phyloP scores from a whole-genome alignment of 2,888 invertebrate genomes.

The Microplitis manilae region DNA sequence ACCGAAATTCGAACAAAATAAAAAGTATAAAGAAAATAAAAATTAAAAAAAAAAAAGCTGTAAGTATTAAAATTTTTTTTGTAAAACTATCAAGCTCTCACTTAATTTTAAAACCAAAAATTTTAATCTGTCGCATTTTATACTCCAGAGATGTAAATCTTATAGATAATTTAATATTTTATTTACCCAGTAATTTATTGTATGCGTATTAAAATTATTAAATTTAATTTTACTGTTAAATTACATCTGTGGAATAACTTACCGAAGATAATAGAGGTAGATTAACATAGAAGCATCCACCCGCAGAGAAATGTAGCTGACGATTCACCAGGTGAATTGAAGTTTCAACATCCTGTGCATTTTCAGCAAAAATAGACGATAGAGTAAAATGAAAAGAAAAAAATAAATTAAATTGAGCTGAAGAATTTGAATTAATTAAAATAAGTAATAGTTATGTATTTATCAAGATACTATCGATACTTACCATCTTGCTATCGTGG shows the following conservation, averaged over 20 bases:
- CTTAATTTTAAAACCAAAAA: too few relatives aligned
- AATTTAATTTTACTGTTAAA: neutral
- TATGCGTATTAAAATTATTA: neutral
- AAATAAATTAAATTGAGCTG: neutral
- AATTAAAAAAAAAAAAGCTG: neutral
- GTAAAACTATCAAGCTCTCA: neutral
- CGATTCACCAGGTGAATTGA: constrained; percentile 61
- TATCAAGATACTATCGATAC: neutral
- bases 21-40: neutral
- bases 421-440: neutral
- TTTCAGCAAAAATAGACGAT: constrained; percentile 2
- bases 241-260: constrained; percentile 44
- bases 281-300: constrained; percentile 64
- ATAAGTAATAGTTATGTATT: neutral
- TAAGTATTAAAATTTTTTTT: neutral
- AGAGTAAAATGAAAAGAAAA: constrained; percentile 2
- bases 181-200: neutral
- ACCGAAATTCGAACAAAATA: neutral
- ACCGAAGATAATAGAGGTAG: constrained; percentile 64
- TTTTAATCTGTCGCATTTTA: too few relatives aligned
- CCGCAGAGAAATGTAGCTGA: constrained; percentile 63
- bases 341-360: constrained; percentile 50
- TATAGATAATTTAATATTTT: neutral
- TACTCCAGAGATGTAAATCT: neutral
- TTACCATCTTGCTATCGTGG: constrained; percentile 43